Evolutionary conservation across 2,113 vertebrate genomes (phyloP), one percentile per base, ranked within the genome.

Genomic region (Alexandromys fortis): DNA sequence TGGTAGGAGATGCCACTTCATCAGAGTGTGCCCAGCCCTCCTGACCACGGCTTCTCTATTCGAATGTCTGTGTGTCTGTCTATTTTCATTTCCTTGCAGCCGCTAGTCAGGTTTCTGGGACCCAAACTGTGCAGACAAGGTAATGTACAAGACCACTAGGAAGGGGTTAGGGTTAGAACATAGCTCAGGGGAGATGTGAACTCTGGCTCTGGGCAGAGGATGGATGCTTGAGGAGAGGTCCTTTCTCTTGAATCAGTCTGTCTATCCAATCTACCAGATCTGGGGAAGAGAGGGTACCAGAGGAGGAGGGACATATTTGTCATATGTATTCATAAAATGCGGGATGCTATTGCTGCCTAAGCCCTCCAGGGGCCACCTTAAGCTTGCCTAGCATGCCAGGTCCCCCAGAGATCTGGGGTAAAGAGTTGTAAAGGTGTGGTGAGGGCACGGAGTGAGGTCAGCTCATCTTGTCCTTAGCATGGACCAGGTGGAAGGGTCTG

Each of bases 301-400:
- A 95, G 35, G 28, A 78, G 24, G 72, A 82, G 35, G 30, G 85
- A 24, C 12, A 17, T 14, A 26, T 94, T 95, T 97, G 81, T 86
- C 0, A 91, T 92, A 75, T 1, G 92, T 72, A 67, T 92, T 97
- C 93, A 96, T 97, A 95, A 97, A 79, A 98, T 89, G 10, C 19
- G n/a, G 14, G 4, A 28, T 55, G 49, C 14, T 1, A 30, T 55
- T 55, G 38, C 0, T 94, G 92, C 68, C 45, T 83, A 73, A 79
- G 86, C 85, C 97, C 90, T 97, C 24, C 49, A 35, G 52, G 75
- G 73, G 2, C 91, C 79, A 83, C 94, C 75, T 58, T 89, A 90
- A 96, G 67, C 77, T 94, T 67, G 63, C 91, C 67, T 87, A 21
- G 3, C 77, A 52, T 79, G 81, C 17, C 79, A 92, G 42, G 73